Conservation (phyloP, 1,140 invertebrate genomes). For the Pentalonia nigronervosa region DNA sequence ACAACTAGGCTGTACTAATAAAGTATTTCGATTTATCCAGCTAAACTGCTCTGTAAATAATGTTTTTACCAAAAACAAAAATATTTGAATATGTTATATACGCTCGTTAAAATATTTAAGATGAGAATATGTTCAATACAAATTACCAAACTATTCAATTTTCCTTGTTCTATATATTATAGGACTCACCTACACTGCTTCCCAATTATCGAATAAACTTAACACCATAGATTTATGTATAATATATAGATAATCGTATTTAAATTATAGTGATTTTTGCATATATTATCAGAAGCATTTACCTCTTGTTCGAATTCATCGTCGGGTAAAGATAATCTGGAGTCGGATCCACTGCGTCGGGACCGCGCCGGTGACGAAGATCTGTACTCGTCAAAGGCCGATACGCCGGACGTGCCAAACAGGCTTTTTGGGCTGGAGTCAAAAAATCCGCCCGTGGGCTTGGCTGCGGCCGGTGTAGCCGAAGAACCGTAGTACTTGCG, state of each 20-base stretch:
- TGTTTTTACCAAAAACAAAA: too few relatives aligned
- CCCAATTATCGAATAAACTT: neutral
- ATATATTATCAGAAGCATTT: neutral
- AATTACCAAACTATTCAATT: too few relatives aligned
- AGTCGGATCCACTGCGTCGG: constrained; percentile 60
- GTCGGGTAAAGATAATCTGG: constrained; percentile 58
- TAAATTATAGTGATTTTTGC: neutral
- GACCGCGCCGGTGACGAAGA: constrained; percentile 63
- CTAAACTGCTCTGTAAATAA: too few relatives aligned
- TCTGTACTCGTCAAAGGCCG: constrained; percentile 56
- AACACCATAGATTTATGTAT: neutral
- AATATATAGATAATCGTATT: neutral
- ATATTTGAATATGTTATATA: too few relatives aligned
- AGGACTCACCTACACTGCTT: too few relatives aligned
- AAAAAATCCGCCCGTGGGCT: constrained; percentile 60
- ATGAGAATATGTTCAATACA: too few relatives aligned
- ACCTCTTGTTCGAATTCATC: constrained; percentile 63
- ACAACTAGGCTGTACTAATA: too few relatives aligned
- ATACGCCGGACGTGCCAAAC: neutral
- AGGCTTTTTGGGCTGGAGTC: constrained; percentile 48
- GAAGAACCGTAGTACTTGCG: constrained; percentile 71
- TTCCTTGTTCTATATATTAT: too few relatives aligned
- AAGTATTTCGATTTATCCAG: too few relatives aligned
- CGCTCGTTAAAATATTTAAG: too few relatives aligned
- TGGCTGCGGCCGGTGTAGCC: constrained; percentile 65